Base-by-base conservation (phyloP, 37 sponge, comb jelly and placozoan genomes). In the Spongia lamella region DNA sequence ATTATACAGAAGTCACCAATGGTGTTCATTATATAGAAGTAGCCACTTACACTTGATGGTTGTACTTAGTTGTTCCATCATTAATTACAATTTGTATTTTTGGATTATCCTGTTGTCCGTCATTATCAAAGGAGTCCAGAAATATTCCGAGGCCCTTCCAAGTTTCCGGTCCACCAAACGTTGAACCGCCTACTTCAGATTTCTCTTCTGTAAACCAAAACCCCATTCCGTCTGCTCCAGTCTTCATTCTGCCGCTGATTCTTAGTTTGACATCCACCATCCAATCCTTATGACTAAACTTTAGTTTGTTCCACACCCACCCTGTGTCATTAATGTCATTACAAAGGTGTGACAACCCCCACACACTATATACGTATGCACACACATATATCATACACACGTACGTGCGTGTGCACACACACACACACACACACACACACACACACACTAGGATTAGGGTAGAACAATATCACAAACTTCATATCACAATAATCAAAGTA, bases 211-310 rank as follows among this genome's bases (percentile, higher is more conserved):
- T 93, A 56, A 85, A 84, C 90, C 90, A 93, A 29, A 89, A 52
- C 9, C 86, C 89, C 93, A 96, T 83, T 32, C 96, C 96, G 81
- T 96, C 96, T 70, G 96, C 96, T 54, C 96, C 96, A 55, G 76
- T 57, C 59, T 78, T 78, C 24, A 78, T 73, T 61, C 90, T 52
- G 1, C 96, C 96, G 21, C 87, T 71, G 9, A 96, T 78, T 25
- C 84, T 66, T 1, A 91, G 9, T 15, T 60, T 65, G 11, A 72
- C 29, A 31, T 85, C 86, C 35, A 90, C 29, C 86, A 75, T 73
- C 87, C 87, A 86, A 55, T 80, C 52, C 4, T 26, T 29, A 13
- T 33, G 29, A 21, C 27, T 27, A 54, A 82, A 78, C 7, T 30
- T 35, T 20, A 72, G 43, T 35, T 77, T 82, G 0, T 72, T 31